A percentile compares a stretch with the other conserved stretches of the same genome.
Evolutionary conservation across 2,797 vertebrate genomes (phyloP).

Genomic region (Siniperca undulata): DNA sequence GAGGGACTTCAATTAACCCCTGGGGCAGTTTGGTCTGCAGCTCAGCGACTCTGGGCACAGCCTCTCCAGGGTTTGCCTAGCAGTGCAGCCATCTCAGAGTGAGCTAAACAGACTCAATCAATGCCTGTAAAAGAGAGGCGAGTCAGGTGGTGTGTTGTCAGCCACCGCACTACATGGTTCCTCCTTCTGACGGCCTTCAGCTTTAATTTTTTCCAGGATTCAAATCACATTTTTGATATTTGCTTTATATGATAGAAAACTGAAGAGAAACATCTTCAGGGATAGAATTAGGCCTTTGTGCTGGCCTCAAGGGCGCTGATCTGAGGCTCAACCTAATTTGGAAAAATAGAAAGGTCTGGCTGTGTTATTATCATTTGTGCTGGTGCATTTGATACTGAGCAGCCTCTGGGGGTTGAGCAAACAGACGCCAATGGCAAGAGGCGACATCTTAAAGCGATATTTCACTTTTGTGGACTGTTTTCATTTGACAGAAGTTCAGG

Average conservation of each 20-base stretch:
- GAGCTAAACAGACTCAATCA: slow-evolving; percentile 71
- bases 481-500: slow-evolving; percentile 74
- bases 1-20: slow-evolving; percentile 86
- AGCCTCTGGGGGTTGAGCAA: slow-evolving; percentile 77
- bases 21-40: slow-evolving; percentile 76
- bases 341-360: slow-evolving; percentile 85
- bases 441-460: slow-evolving; percentile 76
- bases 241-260: slow-evolving; percentile 89
- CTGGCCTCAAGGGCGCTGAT: slow-evolving; percentile 74
- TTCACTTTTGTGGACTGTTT: slow-evolving; percentile 78
- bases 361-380: slow-evolving; percentile 87
- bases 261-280: slow-evolving; percentile 79
- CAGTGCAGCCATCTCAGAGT: slow-evolving; percentile 56
- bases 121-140: slow-evolving; percentile 74
- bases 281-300: slow-evolving; percentile 72
- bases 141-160: slow-evolving; percentile 53
- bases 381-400: slow-evolving; percentile 83
- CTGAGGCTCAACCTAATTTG: slow-evolving; percentile 83
- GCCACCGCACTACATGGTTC: slow-evolving; percentile 45
- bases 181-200: slow-evolving; percentile 83
- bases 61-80: slow-evolving; percentile 62
- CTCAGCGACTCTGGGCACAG: slow-evolving; percentile 63
- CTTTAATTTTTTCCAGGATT: slow-evolving; percentile 85
- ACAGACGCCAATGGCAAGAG: slow-evolving; percentile 68
- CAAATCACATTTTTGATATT: slow-evolving; percentile 92